Conservation (phyloP, 1,140 invertebrate species). For the Dendrolimus punctatus region DNA sequence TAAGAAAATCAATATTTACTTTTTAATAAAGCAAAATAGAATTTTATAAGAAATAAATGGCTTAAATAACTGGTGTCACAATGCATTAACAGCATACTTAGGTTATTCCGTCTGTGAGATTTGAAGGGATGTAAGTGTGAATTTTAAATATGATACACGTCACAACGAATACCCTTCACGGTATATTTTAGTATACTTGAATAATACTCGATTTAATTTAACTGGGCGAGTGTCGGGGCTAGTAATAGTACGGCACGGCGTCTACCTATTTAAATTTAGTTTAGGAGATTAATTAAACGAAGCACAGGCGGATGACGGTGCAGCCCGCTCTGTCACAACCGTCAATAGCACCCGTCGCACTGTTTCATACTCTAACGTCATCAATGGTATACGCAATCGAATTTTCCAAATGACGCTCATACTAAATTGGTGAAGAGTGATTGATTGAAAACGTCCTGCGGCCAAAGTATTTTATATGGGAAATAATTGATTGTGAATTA, state of each 20-base stretch:
- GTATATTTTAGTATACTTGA: conserved; percentile 27
- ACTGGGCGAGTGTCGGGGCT: conserved; percentile 18
- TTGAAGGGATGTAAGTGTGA: background rate
- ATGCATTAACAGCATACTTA: too few relatives aligned
- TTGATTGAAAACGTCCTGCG: conserved; percentile 55
- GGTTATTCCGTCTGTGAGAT: too few relatives aligned
- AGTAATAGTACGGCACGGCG: conserved; percentile 21
- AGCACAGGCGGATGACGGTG: conserved; percentile 24
- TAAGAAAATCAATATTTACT: too few relatives aligned
- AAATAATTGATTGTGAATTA: conserved; percentile 60
- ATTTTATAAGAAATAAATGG: too few relatives aligned
- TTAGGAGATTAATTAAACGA: conserved; percentile 59
- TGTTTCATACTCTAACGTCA: conserved; percentile 55
- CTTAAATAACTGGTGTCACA: too few relatives aligned
- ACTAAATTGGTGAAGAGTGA: conserved; percentile 66
- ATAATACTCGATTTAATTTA: conserved; percentile 45
- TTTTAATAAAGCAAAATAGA: too few relatives aligned
- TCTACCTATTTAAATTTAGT: conserved; percentile 55
- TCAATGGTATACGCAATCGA: conserved; percentile 57
- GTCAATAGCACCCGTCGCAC: conserved; percentile 51
- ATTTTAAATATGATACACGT: conserved; percentile 18
- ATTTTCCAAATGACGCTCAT: conserved; percentile 67
- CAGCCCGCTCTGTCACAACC: conserved; percentile 40
- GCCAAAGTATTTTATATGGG: conserved; percentile 53
- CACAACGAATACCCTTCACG: conserved; percentile 18